phyloP scores from a whole-genome alignment of 2,113 vertebrate species.

The Menidia beryllina region DNA sequence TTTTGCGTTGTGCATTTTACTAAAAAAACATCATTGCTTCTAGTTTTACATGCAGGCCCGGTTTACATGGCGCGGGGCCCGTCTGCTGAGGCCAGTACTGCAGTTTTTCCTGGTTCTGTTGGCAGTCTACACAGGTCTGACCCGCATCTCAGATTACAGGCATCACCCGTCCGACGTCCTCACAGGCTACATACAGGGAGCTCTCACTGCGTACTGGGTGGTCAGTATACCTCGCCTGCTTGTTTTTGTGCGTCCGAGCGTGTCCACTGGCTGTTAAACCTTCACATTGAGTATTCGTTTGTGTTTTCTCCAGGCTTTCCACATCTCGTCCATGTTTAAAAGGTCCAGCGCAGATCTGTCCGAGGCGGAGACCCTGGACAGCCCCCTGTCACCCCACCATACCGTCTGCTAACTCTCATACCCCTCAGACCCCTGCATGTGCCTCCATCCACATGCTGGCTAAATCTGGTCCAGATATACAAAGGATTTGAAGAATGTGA shows the following conservation, averaged over 20 bases:
- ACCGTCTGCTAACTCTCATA: constrained; percentile 73
- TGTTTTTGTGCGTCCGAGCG: constrained; percentile 12
- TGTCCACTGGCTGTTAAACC: constrained; percentile 14
- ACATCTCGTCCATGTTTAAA: constrained; percentile 81
- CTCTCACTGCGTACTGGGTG: constrained; percentile 85
- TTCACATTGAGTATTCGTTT: constrained; percentile 19
- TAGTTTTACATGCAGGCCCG: constrained; percentile 86
- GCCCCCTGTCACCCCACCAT: constrained; percentile 66
- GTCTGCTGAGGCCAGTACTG: constrained; percentile 76
- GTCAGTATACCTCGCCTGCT: constrained; percentile 68
- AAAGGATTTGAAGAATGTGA: constrained; percentile 55
- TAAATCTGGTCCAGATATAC: constrained; percentile 15
- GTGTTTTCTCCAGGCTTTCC: constrained; percentile 73
- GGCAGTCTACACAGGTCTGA: constrained; percentile 83
- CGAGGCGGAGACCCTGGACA: constrained; percentile 51
- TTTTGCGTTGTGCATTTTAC: neutral
- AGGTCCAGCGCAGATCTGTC: constrained; percentile 35
- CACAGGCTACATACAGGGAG: constrained; percentile 82
- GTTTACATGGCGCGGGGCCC: constrained; percentile 79
- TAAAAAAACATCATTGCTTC: constrained; percentile 13
- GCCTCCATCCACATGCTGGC: constrained; percentile 30
- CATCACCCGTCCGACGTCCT: constrained; percentile 83
- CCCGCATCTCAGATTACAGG: constrained; percentile 81
- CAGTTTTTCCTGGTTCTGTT: constrained; percentile 84
- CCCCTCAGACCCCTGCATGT: neutral